A percentile compares a stretch with the other conserved stretches of the same genome.
Conservation (phyloP, 2,113 vertebrate species). For the Smithornis capensis region DNA sequence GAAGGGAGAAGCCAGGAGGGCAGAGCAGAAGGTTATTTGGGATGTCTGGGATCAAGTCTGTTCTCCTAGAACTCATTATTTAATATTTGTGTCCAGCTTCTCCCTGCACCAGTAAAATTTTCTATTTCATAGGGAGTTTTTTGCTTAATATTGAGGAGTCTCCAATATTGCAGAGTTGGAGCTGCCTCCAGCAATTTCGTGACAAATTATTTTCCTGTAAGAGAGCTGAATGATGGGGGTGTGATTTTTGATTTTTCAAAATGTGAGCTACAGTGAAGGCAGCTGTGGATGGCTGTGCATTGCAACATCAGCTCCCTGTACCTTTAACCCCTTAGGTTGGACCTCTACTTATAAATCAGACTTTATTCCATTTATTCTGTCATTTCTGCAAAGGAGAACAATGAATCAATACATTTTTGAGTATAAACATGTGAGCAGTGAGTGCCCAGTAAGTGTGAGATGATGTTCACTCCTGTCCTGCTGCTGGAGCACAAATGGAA, state of each 20-base stretch:
- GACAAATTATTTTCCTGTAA: not conserved
- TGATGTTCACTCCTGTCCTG: not conserved
- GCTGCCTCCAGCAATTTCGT: not conserved
- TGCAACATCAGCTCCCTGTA: not conserved
- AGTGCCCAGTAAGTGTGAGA: not conserved
- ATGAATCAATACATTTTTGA: not conserved
- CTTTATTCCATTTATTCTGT: not conserved
- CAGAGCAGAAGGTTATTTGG: not conserved
- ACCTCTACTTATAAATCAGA: not conserved
- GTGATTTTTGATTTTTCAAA: not conserved
- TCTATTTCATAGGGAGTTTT: not conserved
- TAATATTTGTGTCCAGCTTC: not conserved
- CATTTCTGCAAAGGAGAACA: not conserved
- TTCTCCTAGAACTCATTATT: not conserved
- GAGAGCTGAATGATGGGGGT: not conserved
- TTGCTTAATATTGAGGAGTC: not conserved
- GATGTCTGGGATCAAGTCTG: not conserved
- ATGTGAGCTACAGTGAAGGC: not conserved
- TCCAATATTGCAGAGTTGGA: not conserved
- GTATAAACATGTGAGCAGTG: not conserved
- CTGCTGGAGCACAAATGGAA: not conserved
- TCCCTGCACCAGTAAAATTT: not conserved
- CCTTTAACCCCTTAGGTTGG: rapidly evolving
- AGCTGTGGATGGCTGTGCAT: not conserved
- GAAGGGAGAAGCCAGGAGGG: not conserved